These are phyloP conservation scores for Melanogrammus aeglefinus DNA, from an alignment of 2,797 vertebrate genomes.

Conservation along the genomic window DNA sequence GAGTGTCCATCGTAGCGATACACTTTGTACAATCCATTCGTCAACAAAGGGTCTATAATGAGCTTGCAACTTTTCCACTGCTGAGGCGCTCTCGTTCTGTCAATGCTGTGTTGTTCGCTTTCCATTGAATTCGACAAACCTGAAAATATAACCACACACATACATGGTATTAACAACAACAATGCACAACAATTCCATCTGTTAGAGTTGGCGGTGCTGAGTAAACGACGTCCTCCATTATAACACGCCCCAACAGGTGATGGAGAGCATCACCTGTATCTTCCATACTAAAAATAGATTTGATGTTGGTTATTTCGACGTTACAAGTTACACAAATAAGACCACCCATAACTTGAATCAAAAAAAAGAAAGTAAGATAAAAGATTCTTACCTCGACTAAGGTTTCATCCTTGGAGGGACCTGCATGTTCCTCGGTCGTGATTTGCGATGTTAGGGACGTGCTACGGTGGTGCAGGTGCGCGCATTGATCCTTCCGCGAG, in stretches of 20 bases:
- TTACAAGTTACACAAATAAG: neutral
- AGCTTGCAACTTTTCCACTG: conserved; percentile 94
- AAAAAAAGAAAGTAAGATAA: neutral
- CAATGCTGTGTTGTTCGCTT: conserved; percentile 77
- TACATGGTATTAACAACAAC: neutral
- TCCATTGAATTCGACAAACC: conserved; percentile 97
- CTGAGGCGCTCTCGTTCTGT: conserved; percentile 81
- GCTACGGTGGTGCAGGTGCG: conserved; percentile 34
- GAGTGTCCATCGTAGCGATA: conserved; percentile 90
- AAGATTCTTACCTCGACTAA: conserved; percentile 44
- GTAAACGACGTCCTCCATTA: conserved; percentile 11
- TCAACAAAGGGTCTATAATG: conserved; percentile 90
- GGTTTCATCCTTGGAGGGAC: conserved; percentile 38
- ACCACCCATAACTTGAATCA: neutral
- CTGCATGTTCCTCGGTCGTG: conserved; percentile 57
- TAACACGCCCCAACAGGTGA: conserved; percentile 73
- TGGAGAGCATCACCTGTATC: conserved; percentile 65
- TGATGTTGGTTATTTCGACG: neutral
- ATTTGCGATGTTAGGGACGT: conserved; percentile 30
- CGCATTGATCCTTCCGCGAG: conserved; percentile 70
- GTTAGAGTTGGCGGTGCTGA: neutral
- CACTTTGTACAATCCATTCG: conserved; percentile 88
- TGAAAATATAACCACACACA: conserved; percentile 47
- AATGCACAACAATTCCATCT: neutral
- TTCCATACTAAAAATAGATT: neutral